Conservation (phyloP, 2,888 invertebrate species). For the Augiades crinisus region DNA sequence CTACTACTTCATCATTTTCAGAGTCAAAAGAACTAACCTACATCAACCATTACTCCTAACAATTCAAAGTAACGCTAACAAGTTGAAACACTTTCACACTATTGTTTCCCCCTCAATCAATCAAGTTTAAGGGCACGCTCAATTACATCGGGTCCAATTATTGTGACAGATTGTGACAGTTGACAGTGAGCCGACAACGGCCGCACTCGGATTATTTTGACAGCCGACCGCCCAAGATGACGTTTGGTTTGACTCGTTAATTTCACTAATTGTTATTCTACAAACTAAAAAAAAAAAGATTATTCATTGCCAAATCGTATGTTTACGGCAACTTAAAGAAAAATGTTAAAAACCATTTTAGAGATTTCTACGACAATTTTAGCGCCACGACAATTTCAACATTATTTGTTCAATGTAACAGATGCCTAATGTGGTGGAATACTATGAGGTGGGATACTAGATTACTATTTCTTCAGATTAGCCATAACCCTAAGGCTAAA, state of each 20-base stretch:
- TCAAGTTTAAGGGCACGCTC: constrained; percentile 27
- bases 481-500: no score
- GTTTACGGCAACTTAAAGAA: no score
- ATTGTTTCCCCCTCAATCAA: constrained; percentile 30
- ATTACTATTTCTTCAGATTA: no score
- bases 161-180: constrained; percentile 40
- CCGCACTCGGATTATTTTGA: constrained; percentile 44
- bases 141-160: constrained; percentile 45
- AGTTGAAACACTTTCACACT: constrained; percentile 5
- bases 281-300: no score
- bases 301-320: no score
- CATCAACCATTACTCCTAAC: background rate
- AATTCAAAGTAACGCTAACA: no score
- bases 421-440: no score
- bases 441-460: no score
- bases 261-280: constrained; percentile 9
- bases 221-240: constrained; percentile 55
- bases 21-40: background rate
- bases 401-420: no score
- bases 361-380: no score
- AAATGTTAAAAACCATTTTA: no score
- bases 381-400: no score
- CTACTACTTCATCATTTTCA: background rate
- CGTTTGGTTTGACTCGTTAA: constrained; percentile 28
- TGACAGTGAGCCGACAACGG: constrained; percentile 55